Base-by-base conservation (phyloP, 2,888 invertebrate species). In the Cryptophagus acutangulus region DNA sequence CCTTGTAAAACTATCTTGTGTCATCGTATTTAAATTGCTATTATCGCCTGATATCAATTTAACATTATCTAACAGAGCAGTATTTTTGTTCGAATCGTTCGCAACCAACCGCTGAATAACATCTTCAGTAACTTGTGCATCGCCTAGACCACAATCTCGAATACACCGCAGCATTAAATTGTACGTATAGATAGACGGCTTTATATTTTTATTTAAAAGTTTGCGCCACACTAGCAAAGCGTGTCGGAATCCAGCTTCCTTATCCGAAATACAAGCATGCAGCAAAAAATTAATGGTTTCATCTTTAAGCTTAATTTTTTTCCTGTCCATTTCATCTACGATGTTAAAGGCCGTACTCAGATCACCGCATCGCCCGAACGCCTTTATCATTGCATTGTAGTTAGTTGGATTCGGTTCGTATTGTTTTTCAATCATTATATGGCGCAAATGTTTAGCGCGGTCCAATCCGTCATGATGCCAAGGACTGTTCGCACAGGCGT, bases 351-450 rank as follows among this genome's bases (percentile, higher is more conserved):
- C 88, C 24, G 79, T 81, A 41, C 76, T 61, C 12, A 90, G 63
- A 63, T 90, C 85, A 0, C 87, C 86, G 68, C 87, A 86, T 43
- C 84, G 74, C 0, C 90, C 91, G 71, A 87, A 95, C 1, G 91
- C 89, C 73, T 91, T 93, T 18, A 94, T 87, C 84, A 94, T 87
- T 2, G 86, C 80, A 73, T 92, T 84, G 60, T 88, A 93, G 59
- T 85, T 88, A 4, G 81, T 79, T 1, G 78, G 65, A 62, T 89
- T 90, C 2, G 87, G 80, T 48, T 78, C 73, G 48, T 80, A 71
- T 4, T 78, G 75, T 55, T 82, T 84, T 53, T 84, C 80, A 33
- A 75, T 65, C 76, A 93, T 83, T 2, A 79, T 69, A 41, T 79
- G 69, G 38, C 82, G 72, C 35, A 95, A 70, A 45, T 78, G 69